A percentile compares a stretch with the other conserved stretches of the same genome.
phyloP scores from a whole-genome alignment of 2,797 vertebrate species.

The Pangasius djambal region DNA sequence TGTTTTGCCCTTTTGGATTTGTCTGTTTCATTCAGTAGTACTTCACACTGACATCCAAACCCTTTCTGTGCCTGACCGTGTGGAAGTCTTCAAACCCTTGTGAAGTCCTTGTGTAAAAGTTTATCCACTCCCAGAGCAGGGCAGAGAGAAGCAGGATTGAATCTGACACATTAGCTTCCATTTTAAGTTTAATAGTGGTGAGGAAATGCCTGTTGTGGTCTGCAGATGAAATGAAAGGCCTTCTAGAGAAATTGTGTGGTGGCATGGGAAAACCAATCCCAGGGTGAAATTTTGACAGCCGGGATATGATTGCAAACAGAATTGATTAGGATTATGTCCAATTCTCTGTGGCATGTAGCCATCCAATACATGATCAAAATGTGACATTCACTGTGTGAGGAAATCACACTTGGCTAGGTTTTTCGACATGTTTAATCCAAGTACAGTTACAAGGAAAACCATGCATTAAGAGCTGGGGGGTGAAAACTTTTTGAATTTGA shows the following conservation, averaged over 20 bases:
- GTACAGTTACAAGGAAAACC: no score
- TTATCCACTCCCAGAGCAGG: neutral
- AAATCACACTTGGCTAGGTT: neutral
- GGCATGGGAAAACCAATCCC: neutral
- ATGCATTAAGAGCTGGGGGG: no score
- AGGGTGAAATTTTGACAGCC: neutral
- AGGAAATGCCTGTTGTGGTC: neutral
- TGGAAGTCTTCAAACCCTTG: neutral
- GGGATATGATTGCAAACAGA: no score
- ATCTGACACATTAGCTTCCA: neutral
- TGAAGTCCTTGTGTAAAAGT: neutral
- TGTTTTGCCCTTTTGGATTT: neutral
- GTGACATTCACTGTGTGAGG: neutral
- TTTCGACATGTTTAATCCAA: neutral
- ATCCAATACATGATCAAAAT: neutral
- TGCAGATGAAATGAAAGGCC: slow-evolving; percentile 2
- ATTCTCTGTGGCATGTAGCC: neutral
- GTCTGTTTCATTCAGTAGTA: neutral
- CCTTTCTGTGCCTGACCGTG: neutral
- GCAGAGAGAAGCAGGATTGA: neutral
- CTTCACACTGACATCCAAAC: neutral
- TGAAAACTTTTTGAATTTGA: no score
- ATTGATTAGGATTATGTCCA: neutral
- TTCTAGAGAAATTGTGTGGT: neutral
- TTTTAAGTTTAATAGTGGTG: neutral